A percentile compares a stretch with the other conserved stretches of the same genome.
phyloP scores from a whole-genome alignment of 2,888 invertebrate genomes.

The Adelognathus sp. region DNA sequence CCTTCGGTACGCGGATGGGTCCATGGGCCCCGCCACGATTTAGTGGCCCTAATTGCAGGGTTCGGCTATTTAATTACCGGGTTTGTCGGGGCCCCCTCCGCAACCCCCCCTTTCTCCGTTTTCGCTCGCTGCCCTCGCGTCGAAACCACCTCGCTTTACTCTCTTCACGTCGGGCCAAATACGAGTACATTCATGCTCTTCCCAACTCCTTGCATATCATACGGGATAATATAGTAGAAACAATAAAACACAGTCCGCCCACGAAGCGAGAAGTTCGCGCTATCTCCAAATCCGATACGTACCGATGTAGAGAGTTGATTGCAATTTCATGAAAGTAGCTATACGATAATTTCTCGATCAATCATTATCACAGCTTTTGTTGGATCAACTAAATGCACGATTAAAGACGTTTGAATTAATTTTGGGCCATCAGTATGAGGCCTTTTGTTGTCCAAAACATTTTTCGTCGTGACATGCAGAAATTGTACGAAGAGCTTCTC shows the following conservation, averaged over 20 bases:
- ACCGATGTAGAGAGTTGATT: background rate
- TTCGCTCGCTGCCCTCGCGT: slow-evolving; percentile 64
- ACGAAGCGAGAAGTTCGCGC: slow-evolving; percentile 53
- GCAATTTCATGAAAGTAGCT: background rate
- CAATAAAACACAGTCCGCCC: slow-evolving; percentile 58
- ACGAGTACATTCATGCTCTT: slow-evolving; percentile 53
- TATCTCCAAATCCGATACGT: slow-evolving; percentile 2
- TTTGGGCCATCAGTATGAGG: too few relatives aligned
- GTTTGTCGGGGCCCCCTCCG: slow-evolving; percentile 79
- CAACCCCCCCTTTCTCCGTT: slow-evolving; percentile 69
- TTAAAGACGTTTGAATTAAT: too few relatives aligned
- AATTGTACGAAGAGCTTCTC: too few relatives aligned
- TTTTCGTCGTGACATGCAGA: too few relatives aligned
- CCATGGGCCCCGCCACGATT: slow-evolving; percentile 87
- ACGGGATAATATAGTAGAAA: slow-evolving; percentile 17
- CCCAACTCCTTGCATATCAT: slow-evolving; percentile 14
- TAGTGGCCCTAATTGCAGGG: slow-evolving; percentile 94
- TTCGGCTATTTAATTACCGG: slow-evolving; percentile 91
- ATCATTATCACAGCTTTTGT: background rate
- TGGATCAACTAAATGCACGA: background rate
- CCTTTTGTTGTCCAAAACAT: too few relatives aligned
- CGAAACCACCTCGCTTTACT: slow-evolving; percentile 60
- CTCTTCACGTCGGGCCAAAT: slow-evolving; percentile 50
- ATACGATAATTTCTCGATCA: background rate
- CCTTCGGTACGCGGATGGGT: slow-evolving; percentile 80